phyloP scores from a whole-genome alignment of 2,113 vertebrate species.

The Bufo gargarizans region DNA sequence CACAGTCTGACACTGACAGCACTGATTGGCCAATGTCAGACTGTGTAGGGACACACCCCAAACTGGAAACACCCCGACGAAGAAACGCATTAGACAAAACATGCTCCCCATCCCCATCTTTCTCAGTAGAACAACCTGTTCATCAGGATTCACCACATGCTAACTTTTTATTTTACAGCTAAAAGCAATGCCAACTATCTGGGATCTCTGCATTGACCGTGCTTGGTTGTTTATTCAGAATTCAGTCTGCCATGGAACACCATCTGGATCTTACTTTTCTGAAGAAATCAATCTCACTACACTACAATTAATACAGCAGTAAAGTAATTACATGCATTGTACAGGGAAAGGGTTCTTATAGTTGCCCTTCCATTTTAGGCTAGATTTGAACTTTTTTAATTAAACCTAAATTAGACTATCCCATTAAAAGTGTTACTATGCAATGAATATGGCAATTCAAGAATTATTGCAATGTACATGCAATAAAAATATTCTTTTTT shows the following conservation, averaged over 20 bases:
- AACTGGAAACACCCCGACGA: background rate
- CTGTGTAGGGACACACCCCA: too few relatives aligned
- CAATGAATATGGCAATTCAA: too few relatives aligned
- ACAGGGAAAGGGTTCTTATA: background rate
- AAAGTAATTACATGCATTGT: background rate
- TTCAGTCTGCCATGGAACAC: background rate
- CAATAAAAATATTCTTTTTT: too few relatives aligned
- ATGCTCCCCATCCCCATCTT: background rate
- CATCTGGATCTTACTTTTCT: background rate
- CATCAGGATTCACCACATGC: background rate
- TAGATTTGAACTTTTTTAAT: background rate
- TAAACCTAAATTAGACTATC: background rate
- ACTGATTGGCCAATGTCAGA: too few relatives aligned
- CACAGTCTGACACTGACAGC: too few relatives aligned
- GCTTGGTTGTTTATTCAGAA: background rate
- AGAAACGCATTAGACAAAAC: background rate
- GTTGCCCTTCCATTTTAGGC: background rate
- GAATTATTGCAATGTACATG: too few relatives aligned
- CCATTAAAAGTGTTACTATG: background rate
- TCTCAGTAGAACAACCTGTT: background rate
- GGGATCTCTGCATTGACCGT: background rate
- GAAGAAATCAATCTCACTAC: background rate
- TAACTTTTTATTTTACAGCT: background rate
- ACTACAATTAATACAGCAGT: background rate
- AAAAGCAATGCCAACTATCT: background rate